phyloP scores from a whole-genome alignment of 2,797 vertebrate species.

The Gila robusta region DNA sequence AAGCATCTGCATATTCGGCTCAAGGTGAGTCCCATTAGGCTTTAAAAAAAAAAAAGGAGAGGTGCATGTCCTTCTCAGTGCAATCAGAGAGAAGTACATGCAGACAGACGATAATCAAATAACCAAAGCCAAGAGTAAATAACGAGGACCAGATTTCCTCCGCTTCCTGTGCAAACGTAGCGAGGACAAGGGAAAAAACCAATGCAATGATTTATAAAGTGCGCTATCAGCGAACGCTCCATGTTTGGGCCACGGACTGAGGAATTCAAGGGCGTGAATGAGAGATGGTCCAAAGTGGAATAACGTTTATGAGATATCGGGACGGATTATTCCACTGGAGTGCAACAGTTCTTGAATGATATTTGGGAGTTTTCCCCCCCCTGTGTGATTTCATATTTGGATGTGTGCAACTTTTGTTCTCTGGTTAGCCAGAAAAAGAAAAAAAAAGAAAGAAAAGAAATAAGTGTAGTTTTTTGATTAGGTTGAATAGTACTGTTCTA shows the following conservation, averaged over 20 bases:
- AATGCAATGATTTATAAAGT: slow-evolving; percentile 63
- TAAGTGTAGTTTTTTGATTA: too few relatives aligned
- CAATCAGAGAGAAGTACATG: slow-evolving; percentile 43
- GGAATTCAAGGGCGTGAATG: slow-evolving; percentile 43
- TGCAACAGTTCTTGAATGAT: slow-evolving; percentile 55
- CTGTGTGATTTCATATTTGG: slow-evolving; percentile 68
- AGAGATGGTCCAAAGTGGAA: slow-evolving; percentile 63
- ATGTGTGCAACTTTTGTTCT: slow-evolving; percentile 54
- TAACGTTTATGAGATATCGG: slow-evolving; percentile 69
- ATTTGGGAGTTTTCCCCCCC: slow-evolving; percentile 12
- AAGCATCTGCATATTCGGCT: slow-evolving; percentile 57
- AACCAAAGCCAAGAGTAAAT: slow-evolving; percentile 60
- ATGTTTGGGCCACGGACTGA: slow-evolving; percentile 55
- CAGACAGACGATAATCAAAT: slow-evolving; percentile 46
- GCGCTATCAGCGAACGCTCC: slow-evolving; percentile 58
- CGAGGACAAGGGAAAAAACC: slow-evolving; percentile 35
- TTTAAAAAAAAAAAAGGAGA: not conserved
- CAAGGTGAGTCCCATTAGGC: slow-evolving; percentile 57
- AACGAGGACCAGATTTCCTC: slow-evolving; percentile 67
- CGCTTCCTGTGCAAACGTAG: slow-evolving; percentile 55
- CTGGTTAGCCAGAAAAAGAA: not conserved
- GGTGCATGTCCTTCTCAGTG: slow-evolving; percentile 18
- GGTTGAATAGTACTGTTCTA: too few relatives aligned
- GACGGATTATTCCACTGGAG: slow-evolving; percentile 59
- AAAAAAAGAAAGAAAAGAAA: not conserved